A percentile compares a stretch with the other conserved stretches of the same genome.
These are phyloP conservation scores for Drosophila diplacantha DNA, from an alignment of 2,888 invertebrate species.

Conservation along the genomic window DNA sequence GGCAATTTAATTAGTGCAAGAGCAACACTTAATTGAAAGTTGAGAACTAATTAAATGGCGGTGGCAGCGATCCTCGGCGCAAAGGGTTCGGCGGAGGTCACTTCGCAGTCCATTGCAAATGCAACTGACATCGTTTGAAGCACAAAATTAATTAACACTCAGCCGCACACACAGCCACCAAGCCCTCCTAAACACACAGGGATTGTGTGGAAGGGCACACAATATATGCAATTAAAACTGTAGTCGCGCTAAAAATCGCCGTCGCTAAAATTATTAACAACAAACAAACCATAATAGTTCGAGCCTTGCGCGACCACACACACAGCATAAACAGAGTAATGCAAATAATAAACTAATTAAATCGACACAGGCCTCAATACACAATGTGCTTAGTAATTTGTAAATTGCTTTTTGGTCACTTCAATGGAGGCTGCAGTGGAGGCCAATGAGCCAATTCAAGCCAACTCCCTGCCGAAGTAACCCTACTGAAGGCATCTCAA, in stretches of 20 bases:
- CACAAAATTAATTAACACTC: slow-evolving; percentile 70
- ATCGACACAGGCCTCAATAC: slow-evolving; percentile 49
- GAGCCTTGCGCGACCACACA: slow-evolving; percentile 34
- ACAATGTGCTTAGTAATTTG: slow-evolving; percentile 51
- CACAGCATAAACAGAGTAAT: slow-evolving; percentile 31
- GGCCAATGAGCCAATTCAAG: slow-evolving; percentile 20
- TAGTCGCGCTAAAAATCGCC: slow-evolving; percentile 48
- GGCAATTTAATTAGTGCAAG: slow-evolving; percentile 75
- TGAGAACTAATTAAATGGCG: slow-evolving; percentile 68
- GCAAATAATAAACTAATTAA: slow-evolving; percentile 68
- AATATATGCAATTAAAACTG: slow-evolving; percentile 62
- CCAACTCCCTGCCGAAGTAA: not conserved
- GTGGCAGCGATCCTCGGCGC: slow-evolving; percentile 29
- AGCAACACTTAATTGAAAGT: slow-evolving; percentile 62
- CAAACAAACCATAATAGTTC: slow-evolving; percentile 63
- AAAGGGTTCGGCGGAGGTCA: slow-evolving; percentile 11
- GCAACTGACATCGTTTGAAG: slow-evolving; percentile 65
- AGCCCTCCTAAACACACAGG: too few relatives aligned
- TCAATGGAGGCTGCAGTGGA: slow-evolving; percentile 23
- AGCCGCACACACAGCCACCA: slow-evolving; percentile 35
- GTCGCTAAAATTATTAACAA: slow-evolving; percentile 58
- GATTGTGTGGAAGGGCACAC: slow-evolving; percentile 40
- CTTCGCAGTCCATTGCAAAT: slow-evolving; percentile 47
- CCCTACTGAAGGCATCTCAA: slow-evolving; percentile 15
- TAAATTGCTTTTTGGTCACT: slow-evolving; percentile 42